Percentiles rank a stretch among this genome's conserved stretches.
Evolutionary conservation across 2,888 invertebrate species (phyloP).

Genomic region (Aproaerema taeniolella): DNA sequence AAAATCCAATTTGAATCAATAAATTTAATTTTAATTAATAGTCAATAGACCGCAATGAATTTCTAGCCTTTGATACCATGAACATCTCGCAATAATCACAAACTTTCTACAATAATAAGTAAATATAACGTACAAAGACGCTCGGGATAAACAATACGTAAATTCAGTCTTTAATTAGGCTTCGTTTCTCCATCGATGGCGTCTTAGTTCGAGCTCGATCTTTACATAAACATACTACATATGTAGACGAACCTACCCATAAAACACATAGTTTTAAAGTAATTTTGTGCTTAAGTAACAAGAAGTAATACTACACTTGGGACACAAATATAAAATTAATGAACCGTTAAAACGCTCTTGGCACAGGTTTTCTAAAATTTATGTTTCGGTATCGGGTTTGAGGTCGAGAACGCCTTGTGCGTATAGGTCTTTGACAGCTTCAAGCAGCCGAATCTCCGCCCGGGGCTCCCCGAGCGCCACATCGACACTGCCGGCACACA

Average conservation of each 20-base stretch:
- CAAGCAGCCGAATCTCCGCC: conserved; percentile 85
- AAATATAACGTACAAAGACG: conserved; percentile 35
- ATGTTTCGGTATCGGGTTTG: conserved; percentile 59
- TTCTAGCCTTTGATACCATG: conserved; percentile 60
- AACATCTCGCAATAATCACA: conserved; percentile 51
- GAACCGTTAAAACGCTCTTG: conserved; percentile 34
- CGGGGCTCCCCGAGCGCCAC: conserved; percentile 86
- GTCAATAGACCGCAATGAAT: conserved; percentile 69
- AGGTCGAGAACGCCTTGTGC: conserved; percentile 81
- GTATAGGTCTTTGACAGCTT: conserved; percentile 84
- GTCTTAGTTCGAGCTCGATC: conserved; percentile 25
- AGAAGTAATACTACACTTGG: conserved; percentile 35
- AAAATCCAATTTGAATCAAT: conserved; percentile 20
- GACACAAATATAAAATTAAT: conserved; percentile 34
- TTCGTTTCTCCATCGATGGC: conserved; percentile 39
- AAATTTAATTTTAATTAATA: conserved; percentile 53
- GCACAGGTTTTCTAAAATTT: conserved; percentile 37
- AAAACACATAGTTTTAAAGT: conserved; percentile 35
- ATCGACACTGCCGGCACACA: conserved; percentile 89
- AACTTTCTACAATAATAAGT: conserved; percentile 39
- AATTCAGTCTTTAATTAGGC: conserved; percentile 74
- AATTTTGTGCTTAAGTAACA: conserved; percentile 44
- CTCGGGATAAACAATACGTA: conserved; percentile 51
- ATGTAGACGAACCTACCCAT: too few relatives aligned
- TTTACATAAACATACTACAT: too few relatives aligned